Evolutionary conservation across 2,888 invertebrate species (phyloP).

Genomic region (Blomia tropicalis): DNA sequence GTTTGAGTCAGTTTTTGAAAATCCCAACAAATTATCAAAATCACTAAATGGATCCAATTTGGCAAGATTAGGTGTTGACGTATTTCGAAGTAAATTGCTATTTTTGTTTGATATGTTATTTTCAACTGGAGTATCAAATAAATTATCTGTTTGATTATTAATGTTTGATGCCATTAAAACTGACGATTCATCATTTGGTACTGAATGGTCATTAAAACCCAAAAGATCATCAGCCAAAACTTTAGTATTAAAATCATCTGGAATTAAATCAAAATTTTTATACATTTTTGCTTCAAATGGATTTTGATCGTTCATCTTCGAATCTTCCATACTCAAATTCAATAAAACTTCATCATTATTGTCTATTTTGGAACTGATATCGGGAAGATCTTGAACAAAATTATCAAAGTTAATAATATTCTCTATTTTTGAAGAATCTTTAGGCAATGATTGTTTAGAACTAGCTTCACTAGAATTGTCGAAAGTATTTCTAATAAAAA

Average conservation of each 20-base stretch:
- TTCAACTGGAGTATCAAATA: neutral
- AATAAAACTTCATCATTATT: conserved; percentile 8
- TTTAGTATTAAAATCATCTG: conserved; percentile 20
- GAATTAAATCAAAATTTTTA: neutral
- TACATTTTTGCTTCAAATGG: neutral
- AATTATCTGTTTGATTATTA: neutral
- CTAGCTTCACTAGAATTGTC: neutral
- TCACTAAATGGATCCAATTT: conserved; percentile 30
- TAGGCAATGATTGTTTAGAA: neutral
- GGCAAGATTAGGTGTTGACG: conserved; percentile 30
- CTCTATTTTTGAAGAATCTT: neutral
- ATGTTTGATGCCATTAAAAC: conserved; percentile 8
- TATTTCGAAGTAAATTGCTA: conserved; percentile 26
- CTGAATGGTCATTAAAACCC: neutral
- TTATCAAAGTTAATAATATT: neutral
- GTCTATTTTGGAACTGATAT: neutral
- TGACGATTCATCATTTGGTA: neutral
- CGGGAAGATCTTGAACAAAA: neutral
- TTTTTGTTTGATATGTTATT: neutral
- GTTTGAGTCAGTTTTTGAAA: neutral
- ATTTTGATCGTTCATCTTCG: neutral
- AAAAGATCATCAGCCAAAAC: conserved; percentile 20
- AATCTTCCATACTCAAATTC: neutral
- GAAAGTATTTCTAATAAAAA: neutral
- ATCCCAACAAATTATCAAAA: conserved; percentile 25